Evolutionary conservation across 2,888 invertebrate species (phyloP), one percentile per base, ranked within the genome.

Genomic region (Hypsopygia costalis): DNA sequence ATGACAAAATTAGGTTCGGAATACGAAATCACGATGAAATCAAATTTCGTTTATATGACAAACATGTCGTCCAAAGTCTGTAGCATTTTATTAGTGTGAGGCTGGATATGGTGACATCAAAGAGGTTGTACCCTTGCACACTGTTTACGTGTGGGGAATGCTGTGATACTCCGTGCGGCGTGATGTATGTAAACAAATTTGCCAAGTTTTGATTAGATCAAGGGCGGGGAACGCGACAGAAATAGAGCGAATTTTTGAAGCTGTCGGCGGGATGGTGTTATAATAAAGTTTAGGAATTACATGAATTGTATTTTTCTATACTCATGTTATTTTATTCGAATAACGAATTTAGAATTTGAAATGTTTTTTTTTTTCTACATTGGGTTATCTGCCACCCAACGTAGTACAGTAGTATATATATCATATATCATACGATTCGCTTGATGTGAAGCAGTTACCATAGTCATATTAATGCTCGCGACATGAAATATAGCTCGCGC

Each of bases 181-280:
- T 72, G 66, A 76, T 74, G 68, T 80, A 78, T 78, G 81, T 81
- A 83, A 85, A 80, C 81, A 83, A 79, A 83, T 82, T 87, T 78
- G 69, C 69, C 68, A 81, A 80, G 72, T 81, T 83, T 79, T 83
- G 82, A 85, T 82, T 80, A 76, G 72, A 86, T 83, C 80, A 77
- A 71, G 66, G 57, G 64, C 51, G 51, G 51, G 49, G 63, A 65
- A 76, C 74, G 75, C 72, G 75, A 70, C 67, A 49, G 48, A 73
- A 76, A 78, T 80, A 75, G 73, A 70, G 62, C 43, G 51, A 51
- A 49, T 47, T 49, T 49, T 52, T 34, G 42, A 41, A 40, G 45
- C 10, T 9, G 29, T 20, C 9, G 36, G 27, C 3, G n/a, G n/a
- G n/a, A n/a, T n/a, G 21, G 22, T 34, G 22, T 4, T 34, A 22